These are phyloP conservation scores for Amblyjoppa proteus DNA, from an alignment of 2,888 invertebrate species.

Conservation along the genomic window DNA sequence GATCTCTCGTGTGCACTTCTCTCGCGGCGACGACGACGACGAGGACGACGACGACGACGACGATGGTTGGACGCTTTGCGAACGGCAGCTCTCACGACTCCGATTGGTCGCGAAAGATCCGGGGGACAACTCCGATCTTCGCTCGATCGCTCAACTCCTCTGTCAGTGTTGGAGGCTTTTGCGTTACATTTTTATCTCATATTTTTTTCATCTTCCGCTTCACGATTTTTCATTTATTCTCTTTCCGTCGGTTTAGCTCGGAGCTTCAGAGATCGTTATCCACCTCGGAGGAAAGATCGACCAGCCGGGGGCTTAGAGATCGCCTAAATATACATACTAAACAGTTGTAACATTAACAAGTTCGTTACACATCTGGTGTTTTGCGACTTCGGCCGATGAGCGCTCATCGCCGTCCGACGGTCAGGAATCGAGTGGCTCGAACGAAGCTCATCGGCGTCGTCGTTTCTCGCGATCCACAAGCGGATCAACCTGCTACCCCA, in stretches of 20 bases:
- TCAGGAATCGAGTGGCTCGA: not conserved
- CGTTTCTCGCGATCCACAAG: constrained; percentile 26
- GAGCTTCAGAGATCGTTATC: not conserved
- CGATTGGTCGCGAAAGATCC: constrained; percentile 54
- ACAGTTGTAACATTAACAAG: too few relatives aligned
- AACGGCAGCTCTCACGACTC: constrained; percentile 38
- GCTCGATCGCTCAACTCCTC: constrained; percentile 64
- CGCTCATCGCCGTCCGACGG: not conserved
- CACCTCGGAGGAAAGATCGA: too few relatives aligned
- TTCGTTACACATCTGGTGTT: too few relatives aligned
- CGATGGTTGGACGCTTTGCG: constrained; percentile 38
- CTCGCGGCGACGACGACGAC: constrained; percentile 37
- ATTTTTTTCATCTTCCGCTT: not conserved
- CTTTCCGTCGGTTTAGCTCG: not conserved
- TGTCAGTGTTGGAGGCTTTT: constrained; percentile 73
- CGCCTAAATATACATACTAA: too few relatives aligned
- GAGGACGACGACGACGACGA: constrained; percentile 41
- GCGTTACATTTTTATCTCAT: constrained; percentile 12
- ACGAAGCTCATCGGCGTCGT: not conserved
- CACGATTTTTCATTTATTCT: not conserved
- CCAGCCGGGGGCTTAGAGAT: too few relatives aligned
- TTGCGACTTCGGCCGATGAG: not conserved
- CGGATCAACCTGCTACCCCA: constrained; percentile 51
- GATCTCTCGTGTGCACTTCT: constrained; percentile 26
- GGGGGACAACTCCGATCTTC: constrained; percentile 59